phyloP scores from a whole-genome alignment of 2,113 vertebrate species.

The Hiodon tergisus region DNA sequence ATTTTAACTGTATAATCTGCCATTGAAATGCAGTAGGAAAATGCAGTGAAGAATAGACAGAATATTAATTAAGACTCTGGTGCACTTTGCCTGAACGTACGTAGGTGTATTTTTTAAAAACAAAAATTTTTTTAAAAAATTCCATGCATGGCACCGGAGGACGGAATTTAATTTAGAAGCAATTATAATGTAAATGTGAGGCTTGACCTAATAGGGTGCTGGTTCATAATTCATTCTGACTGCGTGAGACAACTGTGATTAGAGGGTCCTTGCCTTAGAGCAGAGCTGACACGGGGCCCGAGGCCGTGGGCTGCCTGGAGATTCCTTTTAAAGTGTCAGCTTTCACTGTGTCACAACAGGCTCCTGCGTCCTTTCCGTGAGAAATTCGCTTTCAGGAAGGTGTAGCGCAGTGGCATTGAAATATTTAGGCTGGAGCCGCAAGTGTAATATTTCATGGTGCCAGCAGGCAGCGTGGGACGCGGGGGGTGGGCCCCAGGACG shows the following conservation, averaged over 20 bases:
- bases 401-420: too few species aligned
- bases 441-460: too few species aligned
- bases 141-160: slow-evolving; percentile 23
- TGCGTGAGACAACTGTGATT: slow-evolving; percentile 29
- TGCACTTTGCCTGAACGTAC: slow-evolving; percentile 2
- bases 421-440: too few species aligned
- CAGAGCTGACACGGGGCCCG: slow-evolving; percentile 1
- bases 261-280: slow-evolving; percentile 10
- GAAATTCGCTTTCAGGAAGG: too few species aligned
- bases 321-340: slow-evolving; percentile 1
- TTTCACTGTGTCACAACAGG: background rate
- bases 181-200: slow-evolving; percentile 37
- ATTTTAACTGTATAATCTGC: slow-evolving; percentile 1
- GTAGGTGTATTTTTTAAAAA: background rate
- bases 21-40: background rate
- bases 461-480: too few species aligned
- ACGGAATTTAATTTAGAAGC: slow-evolving; percentile 34
- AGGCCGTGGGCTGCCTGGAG: background rate
- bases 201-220: slow-evolving; percentile 17
- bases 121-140: too few species aligned
- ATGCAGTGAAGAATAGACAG: slow-evolving; percentile 2
- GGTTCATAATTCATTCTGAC: slow-evolving; percentile 26
- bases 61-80: background rate
- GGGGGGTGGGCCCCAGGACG: too few species aligned
- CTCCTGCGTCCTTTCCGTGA: too few species aligned